These are phyloP conservation scores for Lordiphosa fenestrarum DNA, from an alignment of 2,888 invertebrate species.

Conservation along the genomic window DNA sequence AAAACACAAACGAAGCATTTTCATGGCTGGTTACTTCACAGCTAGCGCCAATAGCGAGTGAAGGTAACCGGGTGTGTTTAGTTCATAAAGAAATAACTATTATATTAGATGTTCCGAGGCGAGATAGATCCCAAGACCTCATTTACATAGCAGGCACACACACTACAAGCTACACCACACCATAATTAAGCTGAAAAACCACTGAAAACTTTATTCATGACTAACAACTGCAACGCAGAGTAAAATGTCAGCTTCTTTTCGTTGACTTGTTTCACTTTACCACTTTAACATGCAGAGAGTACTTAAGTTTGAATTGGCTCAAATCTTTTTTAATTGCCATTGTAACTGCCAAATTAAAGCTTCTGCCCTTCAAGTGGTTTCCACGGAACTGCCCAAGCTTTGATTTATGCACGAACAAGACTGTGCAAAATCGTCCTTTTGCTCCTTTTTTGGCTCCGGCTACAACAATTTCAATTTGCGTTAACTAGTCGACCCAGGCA, in stretches of 20 bases:
- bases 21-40: no score
- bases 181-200: no score
- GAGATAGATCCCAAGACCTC: no score
- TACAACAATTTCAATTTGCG: conserved; percentile 61
- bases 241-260: conserved; percentile 1
- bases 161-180: no score
- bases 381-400: conserved; percentile 21
- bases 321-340: conserved; percentile 57
- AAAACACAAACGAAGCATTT: no score
- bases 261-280: conserved; percentile 12
- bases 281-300: conserved; percentile 18
- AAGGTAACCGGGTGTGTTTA: no score
- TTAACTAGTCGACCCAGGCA: conserved; percentile 48
- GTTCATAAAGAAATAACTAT: no score
- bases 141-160: no score
- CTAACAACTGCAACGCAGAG: no score
- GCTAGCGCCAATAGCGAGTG: no score
- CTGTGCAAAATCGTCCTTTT: conserved; percentile 37
- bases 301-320: conserved; percentile 36
- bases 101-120: no score
- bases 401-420: conserved; percentile 61
- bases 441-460: conserved; percentile 40
- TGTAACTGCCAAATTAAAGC: conserved; percentile 47
- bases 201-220: not conserved
- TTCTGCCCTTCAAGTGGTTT: not conserved